Base-by-base conservation (phyloP, 2,888 invertebrate genomes). In the Allacma fusca region DNA sequence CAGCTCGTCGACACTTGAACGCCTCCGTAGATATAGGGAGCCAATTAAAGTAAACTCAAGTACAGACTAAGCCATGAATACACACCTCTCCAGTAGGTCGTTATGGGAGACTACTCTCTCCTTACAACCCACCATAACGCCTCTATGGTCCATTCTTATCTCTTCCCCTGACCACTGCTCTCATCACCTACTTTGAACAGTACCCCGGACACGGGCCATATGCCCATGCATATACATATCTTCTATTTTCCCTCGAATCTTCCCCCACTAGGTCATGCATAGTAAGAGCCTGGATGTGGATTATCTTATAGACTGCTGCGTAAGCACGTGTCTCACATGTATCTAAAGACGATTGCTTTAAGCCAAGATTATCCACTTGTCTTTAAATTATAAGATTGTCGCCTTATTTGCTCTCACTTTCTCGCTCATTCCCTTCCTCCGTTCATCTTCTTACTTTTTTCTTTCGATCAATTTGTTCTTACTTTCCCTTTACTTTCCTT, bases 31-130 rank as follows among this genome's bases (percentile, higher is more conserved):
- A 26, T 62, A 26, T 23, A 24, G 16, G 28, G 76, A 62, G 70
- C 28, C 76, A 76, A 76, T 76, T 76, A 76, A 76, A 76, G 24
- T 34, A 43, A 74, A 74, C 67, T 74, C 24, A 40, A 74, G 16
- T 44, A n/a, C 34, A 26, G 65, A 67, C 26, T 74, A 62, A 74
- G 40, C 74, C 74, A 74, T 65, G 72, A 72, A 59, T 50, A n/a
- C 26, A 50, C 50, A 70, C 70, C 70, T 70, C 50, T 70, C 50
- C 50, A 70, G 24, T 26, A 50, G 13, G 26, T 70, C 70, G 21
- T 50, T 26, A 26, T 44, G 50, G 70, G 50, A 72, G 50, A 70
- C n/a, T 70, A 23, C 44, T 26, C 26, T 50, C 28, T n/a, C n/a
- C 29, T 50, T 50, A 29, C 44, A 43, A 50, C 23, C 23, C 67